Base-by-base conservation (phyloP, 2,888 invertebrate genomes). In the Drosophila kanekoi region DNA sequence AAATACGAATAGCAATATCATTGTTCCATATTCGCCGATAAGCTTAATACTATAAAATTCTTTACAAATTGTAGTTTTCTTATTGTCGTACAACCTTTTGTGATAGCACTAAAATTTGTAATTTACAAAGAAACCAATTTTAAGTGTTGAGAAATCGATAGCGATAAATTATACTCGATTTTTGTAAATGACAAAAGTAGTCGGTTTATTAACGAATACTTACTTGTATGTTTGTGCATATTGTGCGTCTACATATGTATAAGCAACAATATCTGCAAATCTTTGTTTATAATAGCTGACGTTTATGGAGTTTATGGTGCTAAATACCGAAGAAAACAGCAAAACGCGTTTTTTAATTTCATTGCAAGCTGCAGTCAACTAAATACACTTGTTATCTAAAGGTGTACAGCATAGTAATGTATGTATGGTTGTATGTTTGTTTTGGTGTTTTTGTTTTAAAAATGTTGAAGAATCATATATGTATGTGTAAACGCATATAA, bases 241-340 rank as follows among this genome's bases (percentile, higher is more conserved):
- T 51, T 59, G 53, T 45, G 67, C 67, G 51, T 53, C 80, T 74
- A 63, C 67, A 76, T 76, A 86, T 79, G 74, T 72, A 78, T 73
- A 79, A 77, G 79, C 68, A 77, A 79, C 71, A 73, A 82, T 77
- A 84, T 72, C 78, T 76, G 78, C 79, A 67, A 78, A 87, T 81
- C 79, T 82, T 82, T 82, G 82, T 86, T 86, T 83, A 80, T 86
- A 79, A 73, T 76, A 79, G 82, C 65, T 81, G 65, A 69, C 74
- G 77, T 74, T 82, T 80, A 78, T 79, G 81, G 80, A 85, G 78
- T 83, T 76, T 56, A 56, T 62, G 71, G 86, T 83, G 86, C 77
- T 77, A 67, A 73, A 80, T 64, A 71, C 38, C 64, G 48, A 61
- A 38, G 47, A 65, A 76, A 70, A 62, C 33, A 44, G 57, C 32